Evolutionary conservation across 2,113 vertebrate genomes (phyloP), one percentile per base, ranked within the genome.

Genomic region (Tenrec ecaudatus): DNA sequence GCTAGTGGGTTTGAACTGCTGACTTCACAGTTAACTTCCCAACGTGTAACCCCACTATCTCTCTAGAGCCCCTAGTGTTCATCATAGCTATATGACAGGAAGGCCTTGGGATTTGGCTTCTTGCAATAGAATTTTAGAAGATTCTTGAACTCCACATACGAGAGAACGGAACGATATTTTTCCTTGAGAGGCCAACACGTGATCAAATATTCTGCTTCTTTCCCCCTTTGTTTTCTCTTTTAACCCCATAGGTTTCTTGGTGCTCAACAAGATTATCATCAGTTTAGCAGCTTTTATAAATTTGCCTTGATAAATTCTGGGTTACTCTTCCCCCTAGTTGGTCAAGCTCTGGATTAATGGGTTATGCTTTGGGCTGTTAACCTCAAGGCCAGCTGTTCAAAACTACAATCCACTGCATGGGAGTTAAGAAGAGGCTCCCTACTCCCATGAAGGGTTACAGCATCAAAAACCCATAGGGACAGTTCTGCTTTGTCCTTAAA

Each of bases 71-170:
- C 47, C 47, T 53, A 10, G 47, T 53, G 12, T 53, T 53, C 47
- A 53, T 53, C 47, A 53, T 10, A 53, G 77, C 27, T 85, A 2
- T 71, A 64, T 29, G 40, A 71, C 92, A 25, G 16, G 43, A 43
- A 69, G 38, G 80, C 4, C 16, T 5, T 76, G 9, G 81, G 53
- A 81, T 43, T 0, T 83, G 11, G 47, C 80, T 73, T n/a, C 27
- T 88, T 88, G 88, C n/a, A 76, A 7, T 3, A 83, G 86, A 69
- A 82, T 53, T 90, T 95, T 78, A 83, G 33, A 38, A 92, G 43
- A 69, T 4, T 14, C 11, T 86, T 79, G 62, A 23, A 25, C 60
- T 6, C 66, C 33, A 27, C 4, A 22, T 64, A 25, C 11, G 75
- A 78, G 33, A 22, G 5, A 95, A 47, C 33, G 29, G 33, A 64